phyloP scores from a whole-genome alignment of 2,797 vertebrate species.

The Aldrovandia affinis region DNA sequence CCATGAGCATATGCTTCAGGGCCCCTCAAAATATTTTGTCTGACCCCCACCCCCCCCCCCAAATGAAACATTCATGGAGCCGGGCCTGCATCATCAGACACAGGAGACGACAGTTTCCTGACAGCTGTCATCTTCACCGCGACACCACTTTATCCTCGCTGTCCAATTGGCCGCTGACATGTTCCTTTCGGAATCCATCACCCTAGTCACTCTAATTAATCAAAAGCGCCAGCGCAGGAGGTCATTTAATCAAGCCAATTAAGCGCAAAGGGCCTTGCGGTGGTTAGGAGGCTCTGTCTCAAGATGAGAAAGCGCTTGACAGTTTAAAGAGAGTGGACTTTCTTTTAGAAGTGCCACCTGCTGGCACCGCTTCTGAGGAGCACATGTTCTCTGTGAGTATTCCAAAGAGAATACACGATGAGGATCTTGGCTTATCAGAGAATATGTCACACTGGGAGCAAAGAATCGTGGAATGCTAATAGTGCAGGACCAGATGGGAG shows the following conservation, averaged over 20 bases:
- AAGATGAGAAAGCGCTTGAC: neutral
- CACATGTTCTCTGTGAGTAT: neutral
- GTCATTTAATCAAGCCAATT: neutral
- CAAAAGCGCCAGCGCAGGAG: neutral
- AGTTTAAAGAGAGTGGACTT: neutral
- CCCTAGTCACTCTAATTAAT: neutral
- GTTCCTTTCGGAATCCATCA: neutral
- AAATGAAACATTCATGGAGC: neutral
- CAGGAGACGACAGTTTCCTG: neutral
- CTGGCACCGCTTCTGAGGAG: neutral
- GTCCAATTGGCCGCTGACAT: neutral
- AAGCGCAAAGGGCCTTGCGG: too few relatives aligned
- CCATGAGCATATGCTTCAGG: too few relatives aligned
- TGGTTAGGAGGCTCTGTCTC: neutral
- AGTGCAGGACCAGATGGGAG: neutral
- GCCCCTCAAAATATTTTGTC: too few relatives aligned
- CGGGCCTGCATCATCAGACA: neutral
- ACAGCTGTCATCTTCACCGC: neutral
- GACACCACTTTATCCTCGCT: neutral
- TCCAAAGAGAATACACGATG: conserved; percentile 2
- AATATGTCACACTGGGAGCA: neutral
- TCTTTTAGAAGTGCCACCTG: neutral
- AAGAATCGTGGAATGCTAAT: neutral
- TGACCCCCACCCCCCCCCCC: too few relatives aligned
- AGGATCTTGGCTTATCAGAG: neutral